Evolutionary conservation across 37 sponge, comb jelly and placozoan species (phyloP).

Genomic region (Hormiphora californensis): DNA sequence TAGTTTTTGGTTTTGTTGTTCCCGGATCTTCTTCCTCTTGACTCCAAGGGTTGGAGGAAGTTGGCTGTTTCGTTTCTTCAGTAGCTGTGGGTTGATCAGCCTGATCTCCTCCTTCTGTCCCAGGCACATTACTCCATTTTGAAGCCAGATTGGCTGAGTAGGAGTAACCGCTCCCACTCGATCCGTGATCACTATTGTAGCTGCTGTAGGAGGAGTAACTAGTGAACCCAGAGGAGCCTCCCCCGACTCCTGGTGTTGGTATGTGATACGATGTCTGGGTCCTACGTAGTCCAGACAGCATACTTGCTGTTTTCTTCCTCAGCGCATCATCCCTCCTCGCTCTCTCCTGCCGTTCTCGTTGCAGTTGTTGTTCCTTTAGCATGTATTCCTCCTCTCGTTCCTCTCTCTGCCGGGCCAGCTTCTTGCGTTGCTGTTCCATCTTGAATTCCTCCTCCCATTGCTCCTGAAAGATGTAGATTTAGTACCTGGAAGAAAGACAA

Average conservation of each 20-base stretch:
- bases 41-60: too few relatives aligned
- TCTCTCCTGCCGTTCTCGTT: neutral
- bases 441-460: slow-evolving; percentile 47
- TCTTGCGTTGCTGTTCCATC: slow-evolving; percentile 17
- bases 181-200: neutral
- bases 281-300: neutral
- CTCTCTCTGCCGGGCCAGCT: neutral
- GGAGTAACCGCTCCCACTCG: neutral
- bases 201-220: neutral
- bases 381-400: slow-evolving; percentile 13
- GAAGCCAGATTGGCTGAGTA: slow-evolving; percentile 43
- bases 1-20: too few relatives aligned
- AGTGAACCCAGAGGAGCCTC: neutral
- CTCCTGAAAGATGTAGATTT: neutral
- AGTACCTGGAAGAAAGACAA: too few relatives aligned
- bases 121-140: neutral
- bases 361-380: slow-evolving; percentile 21
- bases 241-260: too few relatives aligned
- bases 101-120: too few relatives aligned
- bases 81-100: neutral
- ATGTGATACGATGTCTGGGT: neutral
- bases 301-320: neutral
- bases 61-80: too few relatives aligned
- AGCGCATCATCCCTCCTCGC: neutral
- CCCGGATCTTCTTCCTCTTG: too few relatives aligned